These are phyloP conservation scores for Haemorhous mexicanus DNA, from an alignment of 2,113 vertebrate species.

Conservation along the genomic window DNA sequence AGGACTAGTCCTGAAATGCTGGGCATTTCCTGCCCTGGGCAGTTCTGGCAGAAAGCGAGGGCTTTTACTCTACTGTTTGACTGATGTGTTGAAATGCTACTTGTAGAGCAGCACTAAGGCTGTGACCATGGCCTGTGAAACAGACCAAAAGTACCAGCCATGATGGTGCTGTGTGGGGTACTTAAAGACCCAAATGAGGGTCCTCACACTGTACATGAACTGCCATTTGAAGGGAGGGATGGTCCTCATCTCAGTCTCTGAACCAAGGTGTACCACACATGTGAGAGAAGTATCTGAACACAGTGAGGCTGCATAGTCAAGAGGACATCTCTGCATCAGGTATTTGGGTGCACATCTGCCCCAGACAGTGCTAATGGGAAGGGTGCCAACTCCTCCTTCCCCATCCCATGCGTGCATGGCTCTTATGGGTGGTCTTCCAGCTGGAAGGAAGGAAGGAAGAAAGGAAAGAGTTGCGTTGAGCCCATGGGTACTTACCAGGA, in stretches of 20 bases:
- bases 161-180: not conserved
- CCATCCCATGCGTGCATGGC: not conserved
- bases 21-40: not conserved
- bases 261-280: not conserved
- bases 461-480: not conserved
- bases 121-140: not conserved
- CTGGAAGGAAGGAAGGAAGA: not conserved
- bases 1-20: not conserved
- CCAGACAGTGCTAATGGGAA: not conserved
- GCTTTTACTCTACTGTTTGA: not conserved
- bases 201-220: not conserved
- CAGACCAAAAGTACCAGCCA: not conserved
- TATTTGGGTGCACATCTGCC: not conserved
- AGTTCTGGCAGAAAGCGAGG: not conserved
- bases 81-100: not conserved
- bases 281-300: not conserved
- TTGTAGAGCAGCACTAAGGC: not conserved
- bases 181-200: not conserved
- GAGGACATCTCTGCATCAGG: not conserved
- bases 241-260: not conserved
- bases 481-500: slow-evolving; percentile 73
- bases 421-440: not conserved
- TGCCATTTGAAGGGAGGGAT: not conserved
- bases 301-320: not conserved
- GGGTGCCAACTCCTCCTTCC: not conserved